These are phyloP conservation scores for Pomatorhinus ruficollis DNA, from an alignment of 2,113 vertebrate genomes.

Conservation along the genomic window DNA sequence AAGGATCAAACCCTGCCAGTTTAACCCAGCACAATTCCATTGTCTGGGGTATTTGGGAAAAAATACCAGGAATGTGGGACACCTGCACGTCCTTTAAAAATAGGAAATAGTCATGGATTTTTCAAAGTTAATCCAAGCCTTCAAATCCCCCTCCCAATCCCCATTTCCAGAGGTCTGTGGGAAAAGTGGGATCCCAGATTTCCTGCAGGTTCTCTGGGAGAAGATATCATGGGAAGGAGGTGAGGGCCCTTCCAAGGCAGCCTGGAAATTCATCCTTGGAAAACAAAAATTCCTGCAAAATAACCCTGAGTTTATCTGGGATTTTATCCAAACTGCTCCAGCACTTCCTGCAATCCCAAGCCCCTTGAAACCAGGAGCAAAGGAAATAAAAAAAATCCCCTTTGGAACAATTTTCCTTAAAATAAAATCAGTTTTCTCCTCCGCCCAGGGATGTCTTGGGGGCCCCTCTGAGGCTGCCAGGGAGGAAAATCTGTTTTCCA, in stretches of 20 bases:
- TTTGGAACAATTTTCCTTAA: background rate
- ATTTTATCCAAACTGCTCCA: background rate
- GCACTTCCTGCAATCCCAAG: background rate
- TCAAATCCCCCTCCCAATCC: background rate
- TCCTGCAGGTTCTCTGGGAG: background rate
- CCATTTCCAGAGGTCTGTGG: background rate
- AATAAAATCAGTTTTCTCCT: background rate
- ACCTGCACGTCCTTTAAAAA: background rate
- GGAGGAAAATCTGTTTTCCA: background rate
- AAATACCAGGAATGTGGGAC: background rate
- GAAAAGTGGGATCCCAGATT: background rate
- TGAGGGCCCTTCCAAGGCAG: background rate
- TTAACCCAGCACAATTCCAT: background rate
- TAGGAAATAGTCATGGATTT: fast-evolving
- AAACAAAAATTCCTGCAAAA: background rate
- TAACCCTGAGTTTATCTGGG: background rate
- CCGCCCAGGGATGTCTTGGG: background rate
- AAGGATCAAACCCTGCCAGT: background rate
- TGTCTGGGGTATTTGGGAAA: background rate
- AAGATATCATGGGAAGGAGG: fast-evolving
- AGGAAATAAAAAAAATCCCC: background rate
- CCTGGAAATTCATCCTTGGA: background rate
- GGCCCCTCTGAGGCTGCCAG: background rate
- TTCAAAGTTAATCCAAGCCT: background rate
- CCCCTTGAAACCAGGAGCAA: background rate